Evolutionary conservation across 2,113 vertebrate genomes (phyloP).

Genomic region (Chunga burmeisteri): DNA sequence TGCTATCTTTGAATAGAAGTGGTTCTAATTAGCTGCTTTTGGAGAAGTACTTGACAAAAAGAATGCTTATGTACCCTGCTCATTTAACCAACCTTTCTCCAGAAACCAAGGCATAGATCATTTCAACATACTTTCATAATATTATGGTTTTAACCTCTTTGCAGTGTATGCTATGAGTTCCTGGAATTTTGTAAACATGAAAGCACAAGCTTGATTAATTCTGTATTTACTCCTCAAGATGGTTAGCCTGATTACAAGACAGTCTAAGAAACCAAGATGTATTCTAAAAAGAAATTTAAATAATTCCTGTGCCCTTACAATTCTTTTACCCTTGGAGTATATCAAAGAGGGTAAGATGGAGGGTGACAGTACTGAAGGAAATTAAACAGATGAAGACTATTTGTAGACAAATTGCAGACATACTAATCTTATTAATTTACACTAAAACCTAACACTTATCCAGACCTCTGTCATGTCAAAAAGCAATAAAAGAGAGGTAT

Average conservation of each 20-base stretch:
- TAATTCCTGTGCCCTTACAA: slow-evolving; percentile 13
- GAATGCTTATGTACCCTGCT: not conserved
- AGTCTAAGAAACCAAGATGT: slow-evolving; percentile 26
- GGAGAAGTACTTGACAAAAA: slow-evolving; percentile 12
- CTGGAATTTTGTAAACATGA: slow-evolving; percentile 16
- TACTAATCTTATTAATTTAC: slow-evolving; percentile 58
- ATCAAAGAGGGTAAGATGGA: slow-evolving; percentile 38
- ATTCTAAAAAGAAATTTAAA: slow-evolving; percentile 53
- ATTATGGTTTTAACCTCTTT: not conserved
- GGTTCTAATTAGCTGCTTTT: slow-evolving; percentile 10
- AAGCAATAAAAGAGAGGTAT: slow-evolving; percentile 49
- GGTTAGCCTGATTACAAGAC: not conserved
- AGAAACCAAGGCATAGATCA: not conserved
- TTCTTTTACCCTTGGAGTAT: slow-evolving; percentile 49
- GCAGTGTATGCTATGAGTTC: not conserved
- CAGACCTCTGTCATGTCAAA: slow-evolving; percentile 56
- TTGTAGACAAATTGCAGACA: slow-evolving; percentile 50
- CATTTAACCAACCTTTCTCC: not conserved
- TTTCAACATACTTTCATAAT: not conserved
- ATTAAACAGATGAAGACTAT: slow-evolving; percentile 60
- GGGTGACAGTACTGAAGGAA: slow-evolving; percentile 19
- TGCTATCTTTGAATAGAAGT: slow-evolving; percentile 10
- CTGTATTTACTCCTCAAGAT: slow-evolving; percentile 35
- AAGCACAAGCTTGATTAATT: slow-evolving; percentile 27
- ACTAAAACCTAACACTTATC: slow-evolving; percentile 62